Percentiles rank a stretch among this genome's conserved stretches.
Evolutionary conservation across 2,797 vertebrate genomes (phyloP).

Genomic region (Pelodytes ibericus): DNA sequence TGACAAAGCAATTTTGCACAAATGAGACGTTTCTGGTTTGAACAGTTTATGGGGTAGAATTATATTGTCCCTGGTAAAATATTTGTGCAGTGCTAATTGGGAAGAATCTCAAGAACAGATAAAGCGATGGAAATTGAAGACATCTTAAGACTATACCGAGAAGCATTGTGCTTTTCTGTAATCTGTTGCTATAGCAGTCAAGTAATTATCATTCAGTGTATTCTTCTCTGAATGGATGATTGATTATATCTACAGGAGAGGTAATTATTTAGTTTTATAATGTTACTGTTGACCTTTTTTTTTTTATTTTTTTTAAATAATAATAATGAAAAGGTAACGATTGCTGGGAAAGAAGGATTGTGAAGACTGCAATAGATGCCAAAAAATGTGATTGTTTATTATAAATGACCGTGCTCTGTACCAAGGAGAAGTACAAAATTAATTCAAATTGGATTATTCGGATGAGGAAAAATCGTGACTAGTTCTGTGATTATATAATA

Average conservation of each 20-base stretch:
- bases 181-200: constrained; percentile 30
- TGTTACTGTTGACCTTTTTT: neutral
- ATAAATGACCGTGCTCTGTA: neutral
- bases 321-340: neutral
- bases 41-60: too few species aligned
- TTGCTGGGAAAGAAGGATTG: neutral
- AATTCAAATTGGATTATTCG: too few species aligned
- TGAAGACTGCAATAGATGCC: neutral
- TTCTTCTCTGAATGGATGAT: constrained; percentile 15
- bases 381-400: neutral
- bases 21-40: neutral
- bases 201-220: constrained; percentile 18
- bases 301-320: neutral
- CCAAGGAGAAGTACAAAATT: neutral
- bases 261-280: constrained; percentile 16
- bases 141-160: neutral
- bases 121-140: neutral
- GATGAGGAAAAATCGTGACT: too few species aligned
- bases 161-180: neutral
- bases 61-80: too few species aligned
- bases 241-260: constrained; percentile 13
- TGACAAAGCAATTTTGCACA: neutral
- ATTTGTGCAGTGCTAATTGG: neutral
- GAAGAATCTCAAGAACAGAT: neutral
- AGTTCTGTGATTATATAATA: too few species aligned